Evolutionary conservation across 2,113 vertebrate species (phyloP), one percentile per base, ranked within the genome.

Genomic region (Piaya cayana): DNA sequence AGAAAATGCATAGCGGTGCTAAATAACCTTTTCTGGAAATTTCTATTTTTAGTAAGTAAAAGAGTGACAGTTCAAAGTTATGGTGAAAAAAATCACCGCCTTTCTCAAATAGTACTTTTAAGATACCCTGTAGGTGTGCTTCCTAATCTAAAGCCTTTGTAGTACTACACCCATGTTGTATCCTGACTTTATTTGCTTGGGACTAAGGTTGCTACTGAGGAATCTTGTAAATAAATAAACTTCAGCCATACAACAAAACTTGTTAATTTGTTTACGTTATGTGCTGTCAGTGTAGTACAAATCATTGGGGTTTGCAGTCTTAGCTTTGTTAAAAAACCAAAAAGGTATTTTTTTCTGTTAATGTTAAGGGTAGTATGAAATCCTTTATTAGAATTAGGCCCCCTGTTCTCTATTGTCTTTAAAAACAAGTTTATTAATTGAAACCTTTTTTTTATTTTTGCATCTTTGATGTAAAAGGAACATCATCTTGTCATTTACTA

Each of bases 51-150:
- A 77, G 36, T 65, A 53, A 86, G 67, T 50, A 63, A 32, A 56
- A 62, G 30, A 62, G 29, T 82, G 82, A 30, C 76, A 88, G 39
- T 75, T 87, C n/a, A 59, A 70, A 84, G 45, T 17, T 3, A 7
- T 45, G 14, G 49, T 59, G 4, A 88, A 87, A 74, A 25, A 88
- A 62, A 36, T 3, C 10, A 37, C 17, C 74, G 25, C 19, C 16
- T 30, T 60, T 25, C 17, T 29, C 4, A 6, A 22, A 22, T 21
- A 25, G 29, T 30, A 23, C 68, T 27, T 67, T 37, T 37, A 4
- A n/a, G 20, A 18, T 52, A 47, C 4, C 9, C 22, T 0, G 0
- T 5, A n/a, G 43, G 23, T 29, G 5, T 18, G 22, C 11, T 60
- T 29, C 17, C 27, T 76, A 8, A 29, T 52, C 16, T 52, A 42